phyloP scores from a whole-genome alignment of 1,140 invertebrate genomes.

The Mycetomoellerius zeteki region DNA sequence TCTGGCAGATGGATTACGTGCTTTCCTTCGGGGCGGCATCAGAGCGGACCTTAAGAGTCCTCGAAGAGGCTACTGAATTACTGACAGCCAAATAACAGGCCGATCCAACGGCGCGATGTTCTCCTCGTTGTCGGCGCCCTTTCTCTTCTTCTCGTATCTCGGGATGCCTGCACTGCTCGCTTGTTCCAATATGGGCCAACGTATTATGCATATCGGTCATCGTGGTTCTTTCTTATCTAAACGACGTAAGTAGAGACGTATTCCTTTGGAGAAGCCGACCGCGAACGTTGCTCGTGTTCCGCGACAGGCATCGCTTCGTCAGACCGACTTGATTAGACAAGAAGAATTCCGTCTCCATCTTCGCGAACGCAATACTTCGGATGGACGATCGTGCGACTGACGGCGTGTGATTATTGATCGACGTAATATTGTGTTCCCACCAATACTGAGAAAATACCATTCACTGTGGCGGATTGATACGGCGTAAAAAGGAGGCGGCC shows the following conservation, averaged over 20 bases:
- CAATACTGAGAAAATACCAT: conserved; percentile 37
- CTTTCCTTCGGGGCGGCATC: conserved; percentile 75
- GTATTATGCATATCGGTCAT: conserved; percentile 82
- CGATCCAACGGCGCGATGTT: conserved; percentile 74
- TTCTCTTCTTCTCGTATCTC: conserved; percentile 69
- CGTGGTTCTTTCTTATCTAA: conserved; percentile 81
- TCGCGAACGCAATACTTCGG: conserved; percentile 20
- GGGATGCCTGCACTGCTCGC: conserved; percentile 50
- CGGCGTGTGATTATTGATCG: conserved; percentile 27
- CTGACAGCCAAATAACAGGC: conserved; percentile 84
- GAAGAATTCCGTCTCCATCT: conserved; percentile 21
- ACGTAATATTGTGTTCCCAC: conserved; percentile 24
- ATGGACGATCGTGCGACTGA: conserved; percentile 9
- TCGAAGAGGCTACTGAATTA: conserved; percentile 81
- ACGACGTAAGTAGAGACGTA: conserved; percentile 78
- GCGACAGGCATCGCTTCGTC: conserved; percentile 64
- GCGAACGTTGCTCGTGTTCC: conserved; percentile 77
- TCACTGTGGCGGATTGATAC: conserved; percentile 20
- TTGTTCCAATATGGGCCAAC: conserved; percentile 82
- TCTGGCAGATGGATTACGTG: conserved; percentile 76
- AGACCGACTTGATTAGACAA: conserved; percentile 73
- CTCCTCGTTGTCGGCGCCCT: conserved; percentile 76
- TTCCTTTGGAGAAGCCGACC: conserved; percentile 81
- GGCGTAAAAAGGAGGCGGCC: conserved; percentile 24
- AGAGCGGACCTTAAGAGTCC: conserved; percentile 72